Conservation (phyloP, 2,113 vertebrate species). For the Canis aureus region DNA sequence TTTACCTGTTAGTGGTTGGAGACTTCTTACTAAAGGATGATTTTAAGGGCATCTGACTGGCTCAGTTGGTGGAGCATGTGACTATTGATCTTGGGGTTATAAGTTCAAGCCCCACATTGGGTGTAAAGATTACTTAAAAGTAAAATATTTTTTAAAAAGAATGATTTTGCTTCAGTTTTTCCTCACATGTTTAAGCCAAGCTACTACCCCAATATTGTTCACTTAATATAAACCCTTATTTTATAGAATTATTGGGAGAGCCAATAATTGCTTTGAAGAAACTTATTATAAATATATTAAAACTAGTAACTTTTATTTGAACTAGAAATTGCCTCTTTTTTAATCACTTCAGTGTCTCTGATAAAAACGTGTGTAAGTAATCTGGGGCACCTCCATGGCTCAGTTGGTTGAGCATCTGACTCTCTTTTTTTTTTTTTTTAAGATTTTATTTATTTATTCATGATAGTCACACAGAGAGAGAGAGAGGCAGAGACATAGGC, state of each 20-base stretch:
- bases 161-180: background rate
- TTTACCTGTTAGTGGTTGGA: background rate
- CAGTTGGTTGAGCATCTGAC: background rate
- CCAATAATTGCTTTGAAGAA: slow-evolving; percentile 13
- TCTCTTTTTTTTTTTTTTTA: background rate
- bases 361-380: background rate
- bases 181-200: background rate
- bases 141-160: background rate
- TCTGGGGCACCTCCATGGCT: background rate
- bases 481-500: no score
- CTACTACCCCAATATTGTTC: background rate
- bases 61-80: background rate
- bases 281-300: slow-evolving; percentile 32
- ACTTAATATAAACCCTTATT: background rate
- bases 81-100: background rate
- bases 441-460: no score
- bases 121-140: background rate
- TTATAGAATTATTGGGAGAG: background rate
- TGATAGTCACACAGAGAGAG: no score
- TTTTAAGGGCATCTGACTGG: background rate
- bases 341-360: background rate
- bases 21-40: background rate
- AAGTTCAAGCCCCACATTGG: background rate
- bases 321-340: slow-evolving; percentile 19
- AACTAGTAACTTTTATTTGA: slow-evolving; percentile 21